phyloP scores from a whole-genome alignment of 1,140 invertebrate genomes.

The Samia ricini region DNA sequence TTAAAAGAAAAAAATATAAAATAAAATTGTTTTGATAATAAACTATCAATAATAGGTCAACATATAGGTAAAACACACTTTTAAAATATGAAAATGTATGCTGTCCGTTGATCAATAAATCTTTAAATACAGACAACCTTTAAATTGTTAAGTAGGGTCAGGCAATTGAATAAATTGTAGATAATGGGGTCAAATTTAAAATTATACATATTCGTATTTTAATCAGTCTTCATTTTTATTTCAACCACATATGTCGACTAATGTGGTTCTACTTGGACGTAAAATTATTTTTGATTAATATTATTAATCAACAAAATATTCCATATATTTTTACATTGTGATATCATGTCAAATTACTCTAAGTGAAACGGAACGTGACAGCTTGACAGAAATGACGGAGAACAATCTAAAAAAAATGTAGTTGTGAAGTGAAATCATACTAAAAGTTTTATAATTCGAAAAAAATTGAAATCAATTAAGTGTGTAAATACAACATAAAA shows the following conservation, averaged over 20 bases:
- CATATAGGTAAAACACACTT: too few relatives aligned
- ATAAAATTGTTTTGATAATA: too few relatives aligned
- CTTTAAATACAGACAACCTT: background rate
- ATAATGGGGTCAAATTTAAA: background rate
- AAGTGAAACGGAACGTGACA: conserved; percentile 37
- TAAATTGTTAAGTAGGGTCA: background rate
- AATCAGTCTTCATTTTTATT: background rate
- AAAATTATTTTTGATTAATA: background rate
- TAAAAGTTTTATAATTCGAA: conserved; percentile 12
- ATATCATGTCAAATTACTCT: background rate
- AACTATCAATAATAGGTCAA: too few relatives aligned
- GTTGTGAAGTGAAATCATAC: conserved; percentile 14
- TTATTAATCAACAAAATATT: background rate
- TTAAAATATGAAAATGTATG: too few relatives aligned
- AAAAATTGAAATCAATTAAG: conserved; percentile 10
- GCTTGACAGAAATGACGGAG: conserved; percentile 27
- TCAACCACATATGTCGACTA: background rate
- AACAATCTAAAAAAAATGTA: conserved; percentile 32
- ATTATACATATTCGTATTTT: background rate
- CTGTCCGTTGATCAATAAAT: too few relatives aligned
- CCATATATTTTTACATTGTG: too few relatives aligned
- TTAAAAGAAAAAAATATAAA: too few relatives aligned
- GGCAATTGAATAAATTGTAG: background rate
- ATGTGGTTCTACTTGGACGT: background rate
- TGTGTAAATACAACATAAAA: conserved; percentile 21